Conservation (phyloP, 1,140 invertebrate species). For the Atopsyche davidsoni region DNA sequence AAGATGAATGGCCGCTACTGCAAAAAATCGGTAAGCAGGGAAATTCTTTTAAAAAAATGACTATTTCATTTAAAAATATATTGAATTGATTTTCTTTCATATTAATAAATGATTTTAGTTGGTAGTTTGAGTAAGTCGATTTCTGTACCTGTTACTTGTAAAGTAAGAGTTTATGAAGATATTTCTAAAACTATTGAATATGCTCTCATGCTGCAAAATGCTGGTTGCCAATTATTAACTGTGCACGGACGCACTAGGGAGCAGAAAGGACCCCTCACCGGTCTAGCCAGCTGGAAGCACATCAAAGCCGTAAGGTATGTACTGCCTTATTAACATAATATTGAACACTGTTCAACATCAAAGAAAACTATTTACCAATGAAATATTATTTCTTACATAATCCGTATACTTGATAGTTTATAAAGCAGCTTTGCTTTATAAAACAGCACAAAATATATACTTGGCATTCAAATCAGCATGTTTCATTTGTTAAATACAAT, state of each 20-base stretch:
- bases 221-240: slow-evolving; percentile 88
- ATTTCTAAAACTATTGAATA: slow-evolving; percentile 85
- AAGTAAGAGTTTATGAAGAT: slow-evolving; percentile 87
- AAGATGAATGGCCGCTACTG: slow-evolving; percentile 91
- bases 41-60: no score
- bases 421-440: no score
- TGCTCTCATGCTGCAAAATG: slow-evolving; percentile 89
- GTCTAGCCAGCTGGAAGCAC: slow-evolving; percentile 89
- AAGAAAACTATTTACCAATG: no score
- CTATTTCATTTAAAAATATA: slow-evolving; percentile 1
- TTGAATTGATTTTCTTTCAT: slow-evolving; percentile 2
- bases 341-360: neutral
- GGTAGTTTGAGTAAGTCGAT: slow-evolving; percentile 60
- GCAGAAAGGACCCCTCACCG: slow-evolving; percentile 92
- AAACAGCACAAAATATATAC: no score
- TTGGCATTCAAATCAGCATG: no score
- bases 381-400: no score
- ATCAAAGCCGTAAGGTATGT: slow-evolving; percentile 84
- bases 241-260: slow-evolving; percentile 95
- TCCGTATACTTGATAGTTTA: no score
- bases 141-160: slow-evolving; percentile 88
- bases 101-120: slow-evolving; percentile 49
- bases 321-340: slow-evolving; percentile 18
- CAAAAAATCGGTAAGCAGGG: slow-evolving; percentile 65
- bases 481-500: neutral